phyloP scores from a whole-genome alignment of 92 coral and sea anemone genomes.

The Nematostella vectensis region DNA sequence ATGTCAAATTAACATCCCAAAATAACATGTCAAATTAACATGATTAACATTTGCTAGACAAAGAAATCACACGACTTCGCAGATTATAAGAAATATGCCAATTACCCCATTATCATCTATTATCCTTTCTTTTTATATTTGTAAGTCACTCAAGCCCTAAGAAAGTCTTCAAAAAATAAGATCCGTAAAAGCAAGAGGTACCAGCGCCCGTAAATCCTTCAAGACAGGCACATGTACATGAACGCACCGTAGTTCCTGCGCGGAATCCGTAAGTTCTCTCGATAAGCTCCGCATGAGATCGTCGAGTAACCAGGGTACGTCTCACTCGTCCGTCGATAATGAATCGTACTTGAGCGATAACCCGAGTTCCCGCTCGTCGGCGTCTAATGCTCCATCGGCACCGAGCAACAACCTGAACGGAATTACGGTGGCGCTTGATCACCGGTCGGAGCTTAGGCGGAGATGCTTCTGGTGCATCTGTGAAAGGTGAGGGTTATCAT shows the following conservation, averaged over 20 bases:
- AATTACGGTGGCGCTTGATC: conserved; percentile 36
- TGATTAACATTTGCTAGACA: too few relatives aligned
- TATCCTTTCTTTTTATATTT: too few relatives aligned
- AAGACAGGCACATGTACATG: too few relatives aligned
- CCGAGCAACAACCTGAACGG: conserved; percentile 54
- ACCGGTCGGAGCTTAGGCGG: conserved; percentile 56
- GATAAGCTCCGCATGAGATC: conserved; percentile 42
- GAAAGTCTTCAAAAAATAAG: too few relatives aligned
- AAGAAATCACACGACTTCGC: too few relatives aligned
- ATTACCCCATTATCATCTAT: too few relatives aligned
- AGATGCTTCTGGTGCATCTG: conserved; percentile 60
- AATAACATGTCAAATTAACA: too few relatives aligned
- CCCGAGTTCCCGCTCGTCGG: conserved; percentile 32
- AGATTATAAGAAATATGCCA: too few relatives aligned
- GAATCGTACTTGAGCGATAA: conserved; percentile 48
- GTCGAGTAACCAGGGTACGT: conserved; percentile 25
- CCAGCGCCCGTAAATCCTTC: too few relatives aligned
- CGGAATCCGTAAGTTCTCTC: conserved; percentile 64
- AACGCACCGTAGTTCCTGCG: conserved; percentile 81
- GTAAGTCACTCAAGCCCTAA: too few relatives aligned
- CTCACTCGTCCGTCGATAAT: conserved; percentile 42
- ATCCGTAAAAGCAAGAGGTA: too few relatives aligned
- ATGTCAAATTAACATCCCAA: too few relatives aligned
- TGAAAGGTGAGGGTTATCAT: not conserved
- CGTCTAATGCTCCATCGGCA: conserved; percentile 44